Base-by-base conservation (phyloP, 2,113 vertebrate species). In the Gopherus evgoodei region DNA sequence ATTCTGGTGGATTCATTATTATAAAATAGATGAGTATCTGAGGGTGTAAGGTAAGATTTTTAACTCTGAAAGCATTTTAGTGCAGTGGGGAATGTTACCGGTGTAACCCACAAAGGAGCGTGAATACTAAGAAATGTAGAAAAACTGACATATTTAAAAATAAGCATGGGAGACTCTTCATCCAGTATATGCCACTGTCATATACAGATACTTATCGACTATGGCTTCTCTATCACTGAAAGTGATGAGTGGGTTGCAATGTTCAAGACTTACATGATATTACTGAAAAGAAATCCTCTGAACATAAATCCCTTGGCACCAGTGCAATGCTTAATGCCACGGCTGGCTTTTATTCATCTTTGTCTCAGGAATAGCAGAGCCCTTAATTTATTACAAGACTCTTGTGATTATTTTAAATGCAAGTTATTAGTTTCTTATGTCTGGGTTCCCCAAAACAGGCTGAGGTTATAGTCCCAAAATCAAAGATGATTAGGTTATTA, bases 191-290 rank as follows among this genome's bases (percentile, higher is more conserved):
- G 42, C 90, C 88, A 84, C 47, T 94, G 86, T 94, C 90, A 94
- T 92, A 49, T 93, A 89, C 82, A 83, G 94, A 96, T 6, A 3
- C 6, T 95, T 54, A 86, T 81, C 27, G 72, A 88, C 49, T 42
- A 21, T 76, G 10, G 10, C 1, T 2, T 16, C n/a, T 94, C 31
- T 17, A 6, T 75, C 83, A 86, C 53, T 91, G 31, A 1, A 5
- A 82, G 35, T 92, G 84, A 50, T 91, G 90, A 96, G 86, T 80
- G 53, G 76, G 88, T 4, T 90, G 19, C 56, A 88, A 22, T 52
- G 72, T 88, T 96, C 76, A 93, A 82, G 85, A 92, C 25, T 78
- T 91, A 69, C 6, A 80, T 69, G 79, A 89, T 93, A 87, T 93
- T 49, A 91, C 12, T 56, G n/a, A 86, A 92, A 93, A 88, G 17